A percentile compares a stretch with the other conserved stretches of the same genome.
phyloP scores from a whole-genome alignment of 2,797 vertebrate genomes.

The Vipera latastei region DNA sequence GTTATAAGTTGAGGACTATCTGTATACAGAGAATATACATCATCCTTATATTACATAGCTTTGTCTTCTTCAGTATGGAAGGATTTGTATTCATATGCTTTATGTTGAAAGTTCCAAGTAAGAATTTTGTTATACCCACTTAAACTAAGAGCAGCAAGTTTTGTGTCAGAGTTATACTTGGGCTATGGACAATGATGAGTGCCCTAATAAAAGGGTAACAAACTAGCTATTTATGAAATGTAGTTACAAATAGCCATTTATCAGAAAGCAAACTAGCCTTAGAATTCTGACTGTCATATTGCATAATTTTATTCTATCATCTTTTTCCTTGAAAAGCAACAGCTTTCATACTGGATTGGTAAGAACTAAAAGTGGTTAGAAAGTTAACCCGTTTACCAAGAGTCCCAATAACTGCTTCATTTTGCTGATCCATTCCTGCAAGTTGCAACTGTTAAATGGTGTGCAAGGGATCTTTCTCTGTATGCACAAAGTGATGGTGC shows the following conservation, averaged over 20 bases:
- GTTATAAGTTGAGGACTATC: not conserved
- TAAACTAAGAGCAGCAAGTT: not conserved
- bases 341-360: not conserved
- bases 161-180: not conserved
- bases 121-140: not conserved
- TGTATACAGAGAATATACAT: not conserved
- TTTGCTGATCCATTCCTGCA: not conserved
- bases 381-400: not conserved
- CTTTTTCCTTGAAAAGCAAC: not conserved
- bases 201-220: not conserved
- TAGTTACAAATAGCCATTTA: not conserved
- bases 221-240: not conserved
- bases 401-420: not conserved
- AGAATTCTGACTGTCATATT: not conserved
- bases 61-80: not conserved
- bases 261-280: not conserved
- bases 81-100: not conserved
- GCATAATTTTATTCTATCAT: not conserved
- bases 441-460: not conserved
- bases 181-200: not conserved
- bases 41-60: not conserved
- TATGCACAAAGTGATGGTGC: not conserved
- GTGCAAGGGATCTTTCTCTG: not conserved
- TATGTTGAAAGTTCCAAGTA: not conserved
- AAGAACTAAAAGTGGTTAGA: not conserved